Evolutionary conservation across 2,797 vertebrate genomes (phyloP).

Genomic region (Esox lucius): DNA sequence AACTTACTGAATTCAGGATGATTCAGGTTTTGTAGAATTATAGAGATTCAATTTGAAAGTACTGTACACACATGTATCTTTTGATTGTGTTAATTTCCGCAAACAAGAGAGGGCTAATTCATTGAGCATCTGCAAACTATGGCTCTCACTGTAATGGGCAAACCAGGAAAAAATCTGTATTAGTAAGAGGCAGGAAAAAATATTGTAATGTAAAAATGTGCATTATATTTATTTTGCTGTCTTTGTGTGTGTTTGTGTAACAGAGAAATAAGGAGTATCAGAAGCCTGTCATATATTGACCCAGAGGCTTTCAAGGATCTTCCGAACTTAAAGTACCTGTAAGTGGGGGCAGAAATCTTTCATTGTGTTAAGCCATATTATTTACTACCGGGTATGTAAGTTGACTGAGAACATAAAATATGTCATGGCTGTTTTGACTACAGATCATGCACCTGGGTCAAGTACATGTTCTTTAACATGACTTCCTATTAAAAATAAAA

Average conservation of each 20-base stretch:
- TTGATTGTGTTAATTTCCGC: too few species aligned
- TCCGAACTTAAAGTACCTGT: conserved; percentile 85
- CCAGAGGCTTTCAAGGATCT: conserved; percentile 81
- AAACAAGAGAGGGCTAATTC: too few species aligned
- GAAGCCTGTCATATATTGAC: conserved; percentile 78
- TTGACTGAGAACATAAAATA: not conserved
- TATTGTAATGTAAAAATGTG: not conserved
- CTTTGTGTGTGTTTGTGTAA: conserved; percentile 44
- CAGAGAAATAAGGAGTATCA: conserved; percentile 84
- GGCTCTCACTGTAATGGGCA: too few species aligned
- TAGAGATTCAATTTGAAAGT: too few species aligned
- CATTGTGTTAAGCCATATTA: not conserved
- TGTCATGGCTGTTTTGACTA: not conserved
- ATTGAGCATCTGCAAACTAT: too few species aligned
- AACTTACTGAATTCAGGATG: too few species aligned
- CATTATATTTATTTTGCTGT: not conserved
- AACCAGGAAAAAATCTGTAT: too few species aligned
- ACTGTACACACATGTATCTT: too few species aligned
- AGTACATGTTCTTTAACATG: too few species aligned
- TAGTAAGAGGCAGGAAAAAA: not conserved
- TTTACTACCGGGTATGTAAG: not conserved
- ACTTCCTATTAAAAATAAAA: too few species aligned
- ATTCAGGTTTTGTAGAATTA: too few species aligned
- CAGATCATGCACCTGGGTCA: too few species aligned
- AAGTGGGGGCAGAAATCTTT: conserved; percentile 59